A percentile compares a stretch with the other conserved stretches of the same genome.
Evolutionary conservation across 2,113 vertebrate species (phyloP).

Genomic region (Pelecanus crispus): DNA sequence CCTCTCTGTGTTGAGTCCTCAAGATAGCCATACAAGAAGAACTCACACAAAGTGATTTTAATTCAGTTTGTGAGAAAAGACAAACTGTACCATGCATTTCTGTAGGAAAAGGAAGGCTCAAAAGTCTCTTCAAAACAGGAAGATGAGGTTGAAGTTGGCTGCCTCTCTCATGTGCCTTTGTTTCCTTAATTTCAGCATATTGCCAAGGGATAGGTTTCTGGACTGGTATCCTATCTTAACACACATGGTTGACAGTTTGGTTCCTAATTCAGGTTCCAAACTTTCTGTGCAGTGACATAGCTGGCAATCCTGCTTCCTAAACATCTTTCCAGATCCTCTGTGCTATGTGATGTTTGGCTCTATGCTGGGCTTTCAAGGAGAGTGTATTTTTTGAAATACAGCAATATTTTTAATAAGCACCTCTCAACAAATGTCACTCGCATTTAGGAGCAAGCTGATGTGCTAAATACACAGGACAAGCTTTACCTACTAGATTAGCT

Average conservation of each 20-base stretch:
- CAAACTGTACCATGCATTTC: background rate
- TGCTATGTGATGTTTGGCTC: constrained; percentile 32
- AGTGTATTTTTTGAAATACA: background rate
- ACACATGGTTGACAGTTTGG: background rate
- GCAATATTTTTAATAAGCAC: constrained; percentile 22
- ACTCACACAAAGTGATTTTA: background rate
- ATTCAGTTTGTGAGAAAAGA: background rate
- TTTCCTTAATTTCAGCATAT: background rate
- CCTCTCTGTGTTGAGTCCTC: background rate
- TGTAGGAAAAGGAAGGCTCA: background rate
- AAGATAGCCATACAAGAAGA: background rate
- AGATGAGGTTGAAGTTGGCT: background rate
- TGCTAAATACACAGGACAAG: background rate
- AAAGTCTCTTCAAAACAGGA: background rate
- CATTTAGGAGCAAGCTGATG: background rate
- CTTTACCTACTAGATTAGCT: constrained; percentile 13
- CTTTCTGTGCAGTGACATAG: background rate
- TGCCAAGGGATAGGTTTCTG: background rate
- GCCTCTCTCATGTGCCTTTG: background rate
- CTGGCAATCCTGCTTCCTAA: constrained; percentile 17
- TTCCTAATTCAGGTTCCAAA: background rate
- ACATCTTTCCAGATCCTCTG: constrained; percentile 11
- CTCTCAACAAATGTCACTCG: background rate
- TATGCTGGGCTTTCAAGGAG: background rate
- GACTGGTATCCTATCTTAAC: background rate